Base-by-base conservation (phyloP, 2,888 invertebrate species). In the Rhagonycha lutea region DNA sequence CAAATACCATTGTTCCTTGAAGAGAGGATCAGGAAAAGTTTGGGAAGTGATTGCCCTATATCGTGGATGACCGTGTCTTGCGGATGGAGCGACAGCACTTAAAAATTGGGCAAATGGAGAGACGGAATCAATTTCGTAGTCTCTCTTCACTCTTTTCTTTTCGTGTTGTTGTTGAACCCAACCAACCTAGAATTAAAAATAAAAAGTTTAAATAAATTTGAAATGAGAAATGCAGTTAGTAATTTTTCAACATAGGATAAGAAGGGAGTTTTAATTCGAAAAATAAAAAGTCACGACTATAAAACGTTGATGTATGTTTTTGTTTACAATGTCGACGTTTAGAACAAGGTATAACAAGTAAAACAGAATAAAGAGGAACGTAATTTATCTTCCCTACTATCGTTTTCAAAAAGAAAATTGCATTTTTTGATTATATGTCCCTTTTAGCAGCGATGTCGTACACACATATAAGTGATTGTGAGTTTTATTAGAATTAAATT, bases 101-200 rank as follows among this genome's bases (percentile, higher is more conserved):
- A 87, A 84, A 78, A 84, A 86, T 74, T 86, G 85, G 73, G 85
- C 86, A 81, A 89, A 91, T 78, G 90, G 90, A 78, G 89, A 89
- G 65, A 89, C 85, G 77, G 91, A 90, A 73, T 91, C 88, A 84
- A 88, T 88, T 70, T 89, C 90, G 85, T 92, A 95, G 89, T 97
- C 98, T 67, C 99, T 91, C 89, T 99, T 99, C 81, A 92, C 92
- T 79, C 99, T 92, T 76, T 92, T 91, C 88, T 93, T 95, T 85
- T 96, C 96, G 81, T 94, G 93, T 88, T 99, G 99, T 86, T 99
- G 99, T 87, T 98, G 96, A 83, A 96, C 94, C 98, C 98, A 99
- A 85, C 92, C 91, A 29, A 96, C 94, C 96, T 96, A 87, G 80
- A 83, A 81, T 82, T 63, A 78, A 79, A 68, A 29, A 63, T 67